These are phyloP conservation scores for Characodon lateralis DNA, from an alignment of 2,797 vertebrate genomes.

Conservation along the genomic window DNA sequence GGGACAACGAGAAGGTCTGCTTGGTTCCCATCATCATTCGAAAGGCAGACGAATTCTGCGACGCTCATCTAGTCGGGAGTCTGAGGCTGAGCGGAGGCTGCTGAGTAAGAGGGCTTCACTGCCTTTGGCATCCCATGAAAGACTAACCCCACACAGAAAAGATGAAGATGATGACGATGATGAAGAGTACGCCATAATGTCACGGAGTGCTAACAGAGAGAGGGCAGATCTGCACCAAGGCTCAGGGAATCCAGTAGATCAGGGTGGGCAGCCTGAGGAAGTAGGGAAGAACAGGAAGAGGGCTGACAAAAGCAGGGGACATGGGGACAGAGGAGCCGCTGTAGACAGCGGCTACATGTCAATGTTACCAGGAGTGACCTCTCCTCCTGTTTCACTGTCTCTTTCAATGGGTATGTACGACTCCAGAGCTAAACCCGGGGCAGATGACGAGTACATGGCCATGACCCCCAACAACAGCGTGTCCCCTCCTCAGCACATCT, in stretches of 20 bases:
- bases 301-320: slow-evolving; percentile 54
- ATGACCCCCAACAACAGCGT: slow-evolving; percentile 83
- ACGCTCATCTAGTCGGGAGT: slow-evolving; percentile 78
- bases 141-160: slow-evolving; percentile 64
- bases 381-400: slow-evolving; percentile 77
- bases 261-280: slow-evolving; percentile 57
- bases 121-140: slow-evolving; percentile 76
- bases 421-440: slow-evolving; percentile 62
- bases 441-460: slow-evolving; percentile 84
- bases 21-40: slow-evolving; percentile 74
- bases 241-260: slow-evolving; percentile 50
- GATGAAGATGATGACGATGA: slow-evolving; percentile 81
- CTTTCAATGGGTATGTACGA: slow-evolving; percentile 76
- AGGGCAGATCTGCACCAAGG: slow-evolving; percentile 61
- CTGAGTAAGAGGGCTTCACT: slow-evolving; percentile 83
- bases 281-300: slow-evolving; percentile 67
- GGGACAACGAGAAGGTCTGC: slow-evolving; percentile 77
- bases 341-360: slow-evolving; percentile 83
- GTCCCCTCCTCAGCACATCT: slow-evolving; percentile 82
- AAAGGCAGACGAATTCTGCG: slow-evolving; percentile 80
- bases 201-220: slow-evolving; percentile 72
- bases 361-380: slow-evolving; percentile 84
- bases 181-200: slow-evolving; percentile 86
- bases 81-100: slow-evolving; percentile 79
- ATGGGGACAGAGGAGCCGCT: slow-evolving; percentile 39